These are phyloP conservation scores for Apis cerana DNA, from an alignment of 1,140 invertebrate genomes.

Conservation along the genomic window DNA sequence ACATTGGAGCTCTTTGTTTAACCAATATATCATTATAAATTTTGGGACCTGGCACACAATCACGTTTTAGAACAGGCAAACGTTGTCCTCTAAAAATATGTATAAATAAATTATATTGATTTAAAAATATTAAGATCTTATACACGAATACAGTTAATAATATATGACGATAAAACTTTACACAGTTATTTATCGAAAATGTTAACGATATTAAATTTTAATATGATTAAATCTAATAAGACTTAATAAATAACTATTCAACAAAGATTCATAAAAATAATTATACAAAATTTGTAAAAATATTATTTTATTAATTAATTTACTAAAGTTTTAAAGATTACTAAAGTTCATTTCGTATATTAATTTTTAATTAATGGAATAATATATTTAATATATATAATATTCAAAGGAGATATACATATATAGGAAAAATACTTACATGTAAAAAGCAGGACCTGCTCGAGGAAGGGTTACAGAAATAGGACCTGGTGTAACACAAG, in stretches of 20 bases:
- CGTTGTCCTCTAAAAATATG: constrained; percentile 31
- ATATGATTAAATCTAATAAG: no score
- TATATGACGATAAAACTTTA: not conserved
- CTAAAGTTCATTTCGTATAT: not conserved
- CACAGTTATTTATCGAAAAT: no score
- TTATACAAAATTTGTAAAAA: no score
- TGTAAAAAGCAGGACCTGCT: constrained; percentile 62
- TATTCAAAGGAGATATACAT: no score
- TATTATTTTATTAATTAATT: no score
- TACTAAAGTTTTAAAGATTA: no score
- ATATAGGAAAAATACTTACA: constrained; percentile 49
- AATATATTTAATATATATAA: not conserved
- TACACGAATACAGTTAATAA: not conserved
- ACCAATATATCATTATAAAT: not conserved
- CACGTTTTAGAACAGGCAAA: not conserved
- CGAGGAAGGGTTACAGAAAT: constrained; percentile 49
- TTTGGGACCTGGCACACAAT: not conserved
- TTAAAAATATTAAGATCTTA: not conserved
- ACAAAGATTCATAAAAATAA: no score
- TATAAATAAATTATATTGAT: not conserved
- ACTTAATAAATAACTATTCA: no score
- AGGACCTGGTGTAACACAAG: constrained; percentile 61
- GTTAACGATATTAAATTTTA: no score
- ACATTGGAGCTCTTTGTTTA: constrained; percentile 36
- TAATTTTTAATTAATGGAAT: not conserved